Base-by-base conservation (phyloP, 2,113 vertebrate genomes). In the Dasyornis broadbenti region DNA sequence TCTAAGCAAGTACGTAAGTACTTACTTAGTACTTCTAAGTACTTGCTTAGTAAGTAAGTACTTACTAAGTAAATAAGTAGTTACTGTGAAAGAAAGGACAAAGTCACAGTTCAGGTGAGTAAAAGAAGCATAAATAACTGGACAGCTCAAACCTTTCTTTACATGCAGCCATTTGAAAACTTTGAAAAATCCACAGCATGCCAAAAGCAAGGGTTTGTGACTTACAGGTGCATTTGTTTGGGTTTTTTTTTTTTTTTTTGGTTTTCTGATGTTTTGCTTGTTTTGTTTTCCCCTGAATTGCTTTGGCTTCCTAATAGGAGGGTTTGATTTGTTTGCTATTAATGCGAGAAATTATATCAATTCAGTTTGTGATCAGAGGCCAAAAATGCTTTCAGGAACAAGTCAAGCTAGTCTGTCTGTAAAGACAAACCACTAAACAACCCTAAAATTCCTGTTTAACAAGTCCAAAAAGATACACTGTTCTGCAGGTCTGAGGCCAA, bases 41-140 rank as follows among this genome's bases (percentile, higher is more conserved):
- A n/a, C n/a, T n/a, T n/a, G n/a, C n/a, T n/a, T n/a, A n/a, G n/a
- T n/a, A n/a, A n/a, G n/a, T n/a, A n/a, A n/a, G n/a, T n/a, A n/a
- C n/a, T n/a, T n/a, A n/a, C n/a, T n/a, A n/a, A n/a, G n/a, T 98
- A 97, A 96, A 96, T 94, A 98, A 98, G 97, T 96, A 94, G 92
- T 96, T 96, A 96, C 96, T 98, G 93, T 93, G 97, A 94, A 88
- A 97, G 93, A 95, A 96, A 97, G 97, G 97, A 97, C 97, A 97
- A 96, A 98, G 98, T 97, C 96, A 98, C 95, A 96, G 95, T 92
- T 97, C 96, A 86, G 96, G 72, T 95, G 92, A 96, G 90, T 89
- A 94, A 93, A 94, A 95, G 71, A 95, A 91, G 73, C 82, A 86
- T 79, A 92, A 97, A 95, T 95, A 94, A 95, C 86, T 61, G 96